A percentile compares a stretch with the other conserved stretches of the same genome.
Conservation (phyloP, 2,113 vertebrate genomes). For the Grallaria varia region DNA sequence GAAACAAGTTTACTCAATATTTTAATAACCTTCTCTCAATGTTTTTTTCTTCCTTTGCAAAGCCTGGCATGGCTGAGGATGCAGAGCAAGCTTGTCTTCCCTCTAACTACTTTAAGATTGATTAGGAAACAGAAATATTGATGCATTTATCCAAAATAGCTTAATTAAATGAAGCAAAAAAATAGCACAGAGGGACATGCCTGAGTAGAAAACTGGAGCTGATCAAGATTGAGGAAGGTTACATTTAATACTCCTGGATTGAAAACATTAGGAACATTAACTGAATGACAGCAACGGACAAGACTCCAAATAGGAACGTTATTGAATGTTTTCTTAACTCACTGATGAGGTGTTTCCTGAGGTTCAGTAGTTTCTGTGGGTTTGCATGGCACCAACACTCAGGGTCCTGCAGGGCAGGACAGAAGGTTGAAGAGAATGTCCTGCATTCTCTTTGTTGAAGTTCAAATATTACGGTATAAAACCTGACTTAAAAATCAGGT, state of each 20-base stretch:
- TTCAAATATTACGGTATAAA: not conserved
- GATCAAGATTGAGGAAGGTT: not conserved
- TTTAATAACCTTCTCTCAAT: slow-evolving; percentile 35
- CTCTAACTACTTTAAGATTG: slow-evolving; percentile 58
- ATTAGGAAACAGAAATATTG: slow-evolving; percentile 56
- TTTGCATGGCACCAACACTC: rapidly evolving
- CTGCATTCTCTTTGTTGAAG: not conserved
- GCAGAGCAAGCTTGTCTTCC: not conserved
- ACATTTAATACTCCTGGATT: not conserved
- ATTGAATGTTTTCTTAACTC: not conserved
- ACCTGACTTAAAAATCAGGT: not conserved
- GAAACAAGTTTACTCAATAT: slow-evolving; percentile 55
- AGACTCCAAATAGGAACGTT: not conserved
- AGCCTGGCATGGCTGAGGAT: not conserved
- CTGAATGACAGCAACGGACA: not conserved
- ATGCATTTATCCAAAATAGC: slow-evolving; percentile 57
- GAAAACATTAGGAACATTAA: not conserved
- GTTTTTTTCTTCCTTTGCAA: not conserved
- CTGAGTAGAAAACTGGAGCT: slow-evolving; percentile 6
- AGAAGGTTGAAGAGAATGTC: not conserved
- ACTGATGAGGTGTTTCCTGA: not conserved
- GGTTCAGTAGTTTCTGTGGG: not conserved
- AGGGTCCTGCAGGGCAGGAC: not conserved
- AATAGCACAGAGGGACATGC: not conserved
- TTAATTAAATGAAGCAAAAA: slow-evolving; percentile 45